Evolutionary conservation across 1,140 invertebrate species (phyloP).

Genomic region (Ptiloglossa arizonensis): DNA sequence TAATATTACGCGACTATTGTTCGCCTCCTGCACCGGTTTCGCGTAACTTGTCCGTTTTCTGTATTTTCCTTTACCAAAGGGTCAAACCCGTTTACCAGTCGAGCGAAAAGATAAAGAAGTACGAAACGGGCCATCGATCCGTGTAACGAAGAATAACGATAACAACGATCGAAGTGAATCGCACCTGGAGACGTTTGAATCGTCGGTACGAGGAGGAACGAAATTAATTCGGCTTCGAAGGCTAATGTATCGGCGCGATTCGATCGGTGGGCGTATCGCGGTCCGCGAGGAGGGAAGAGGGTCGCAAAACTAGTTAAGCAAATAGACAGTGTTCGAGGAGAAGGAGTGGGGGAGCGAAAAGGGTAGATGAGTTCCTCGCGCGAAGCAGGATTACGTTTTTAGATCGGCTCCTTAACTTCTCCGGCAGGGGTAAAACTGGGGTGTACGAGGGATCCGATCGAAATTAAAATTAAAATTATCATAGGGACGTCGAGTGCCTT

Average conservation of each 20-base stretch:
- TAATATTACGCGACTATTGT: too few species aligned
- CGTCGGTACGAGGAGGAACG: constrained; percentile 65
- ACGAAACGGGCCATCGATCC: too few species aligned
- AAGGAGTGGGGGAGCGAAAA: not conserved
- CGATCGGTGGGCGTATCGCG: constrained; percentile 66
- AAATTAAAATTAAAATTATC: constrained; percentile 78
- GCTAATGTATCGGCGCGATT: constrained; percentile 67
- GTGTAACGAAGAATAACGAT: too few species aligned
- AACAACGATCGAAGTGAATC: constrained; percentile 65
- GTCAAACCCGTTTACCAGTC: too few species aligned
- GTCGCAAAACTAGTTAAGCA: constrained; percentile 75
- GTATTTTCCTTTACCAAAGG: too few species aligned
- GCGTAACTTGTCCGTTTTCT: too few species aligned
- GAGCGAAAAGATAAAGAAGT: too few species aligned
- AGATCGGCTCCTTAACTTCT: constrained; percentile 63
- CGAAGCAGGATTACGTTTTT: constrained; percentile 58
- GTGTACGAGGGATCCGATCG: constrained; percentile 61
- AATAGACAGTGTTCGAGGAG: constrained; percentile 63
- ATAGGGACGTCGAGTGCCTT: constrained; percentile 65
- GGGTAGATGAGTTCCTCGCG: constrained; percentile 19
- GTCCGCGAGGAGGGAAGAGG: constrained; percentile 42
- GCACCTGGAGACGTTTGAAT: constrained; percentile 43
- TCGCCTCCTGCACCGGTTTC: too few species aligned
- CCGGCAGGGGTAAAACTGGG: constrained; percentile 32
- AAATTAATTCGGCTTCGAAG: constrained; percentile 76